These are phyloP conservation scores for Gambelia wislizenii DNA, from an alignment of 2,797 vertebrate genomes.

Conservation along the genomic window DNA sequence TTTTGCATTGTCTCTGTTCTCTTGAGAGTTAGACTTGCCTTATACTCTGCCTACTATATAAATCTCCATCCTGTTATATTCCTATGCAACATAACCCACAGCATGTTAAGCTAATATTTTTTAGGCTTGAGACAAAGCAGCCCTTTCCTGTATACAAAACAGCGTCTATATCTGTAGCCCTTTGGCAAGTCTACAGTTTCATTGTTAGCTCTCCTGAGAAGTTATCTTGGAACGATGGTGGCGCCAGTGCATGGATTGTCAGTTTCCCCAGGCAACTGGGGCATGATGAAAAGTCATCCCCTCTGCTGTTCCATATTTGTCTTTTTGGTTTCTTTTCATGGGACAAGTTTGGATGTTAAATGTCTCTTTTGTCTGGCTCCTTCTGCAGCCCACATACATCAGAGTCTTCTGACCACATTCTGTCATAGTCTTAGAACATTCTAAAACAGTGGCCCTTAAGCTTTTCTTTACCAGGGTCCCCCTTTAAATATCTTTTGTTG, in stretches of 20 bases:
- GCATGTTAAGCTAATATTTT: conserved; percentile 66
- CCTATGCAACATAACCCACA: conserved; percentile 56
- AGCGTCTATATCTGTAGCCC: conserved; percentile 1
- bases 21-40: conserved; percentile 59
- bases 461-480: too few relatives aligned
- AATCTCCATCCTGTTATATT: conserved; percentile 67
- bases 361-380: background rate
- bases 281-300: background rate
- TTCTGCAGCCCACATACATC: background rate
- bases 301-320: background rate
- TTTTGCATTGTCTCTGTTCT: conserved; percentile 28
- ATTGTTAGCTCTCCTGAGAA: background rate
- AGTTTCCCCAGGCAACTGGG: background rate
- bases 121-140: conserved; percentile 50
- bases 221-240: background rate
- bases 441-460: too few relatives aligned
- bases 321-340: background rate
- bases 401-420: background rate
- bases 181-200: conserved; percentile 1
- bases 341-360: background rate
- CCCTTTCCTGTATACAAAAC: background rate
- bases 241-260: background rate
- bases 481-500: too few relatives aligned
- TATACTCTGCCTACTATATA: conserved; percentile 56
- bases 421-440: background rate